Conservation (phyloP, 2,113 vertebrate genomes). For the Cavia aperea region DNA sequence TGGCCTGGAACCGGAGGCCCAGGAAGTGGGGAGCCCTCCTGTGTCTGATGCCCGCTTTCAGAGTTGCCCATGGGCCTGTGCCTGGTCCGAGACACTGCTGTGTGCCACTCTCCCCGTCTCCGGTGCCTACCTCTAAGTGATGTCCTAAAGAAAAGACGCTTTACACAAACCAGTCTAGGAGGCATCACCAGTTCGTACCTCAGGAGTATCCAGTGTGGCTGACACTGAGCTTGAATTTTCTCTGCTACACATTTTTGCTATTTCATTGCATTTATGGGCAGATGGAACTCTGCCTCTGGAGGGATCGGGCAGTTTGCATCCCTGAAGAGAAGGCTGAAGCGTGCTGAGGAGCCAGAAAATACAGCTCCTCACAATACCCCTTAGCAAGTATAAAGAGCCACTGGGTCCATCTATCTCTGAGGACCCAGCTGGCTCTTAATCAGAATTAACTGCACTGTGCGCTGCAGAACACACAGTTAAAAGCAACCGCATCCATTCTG, state of each 20-base stretch:
- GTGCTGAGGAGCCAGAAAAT: not conserved
- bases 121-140: not conserved
- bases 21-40: not conserved
- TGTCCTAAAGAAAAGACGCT: not conserved
- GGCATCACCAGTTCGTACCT: not conserved
- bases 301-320: not conserved
- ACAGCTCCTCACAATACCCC: not conserved
- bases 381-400: not conserved
- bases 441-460: not conserved
- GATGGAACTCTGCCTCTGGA: not conserved
- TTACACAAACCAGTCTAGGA: not conserved
- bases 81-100: not conserved
- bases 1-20: not conserved
- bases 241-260: not conserved
- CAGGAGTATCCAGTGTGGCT: not conserved
- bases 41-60: not conserved
- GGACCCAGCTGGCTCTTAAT: constrained; percentile 39
- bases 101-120: not conserved
- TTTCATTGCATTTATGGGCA: not conserved
- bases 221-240: not conserved
- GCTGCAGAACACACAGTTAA: not conserved
- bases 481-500: not conserved
- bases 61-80: fast-evolving
- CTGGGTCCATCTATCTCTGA: not conserved
- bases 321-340: not conserved